Conservation (phyloP, 2,113 vertebrate species). For the Cervus canadensis region DNA sequence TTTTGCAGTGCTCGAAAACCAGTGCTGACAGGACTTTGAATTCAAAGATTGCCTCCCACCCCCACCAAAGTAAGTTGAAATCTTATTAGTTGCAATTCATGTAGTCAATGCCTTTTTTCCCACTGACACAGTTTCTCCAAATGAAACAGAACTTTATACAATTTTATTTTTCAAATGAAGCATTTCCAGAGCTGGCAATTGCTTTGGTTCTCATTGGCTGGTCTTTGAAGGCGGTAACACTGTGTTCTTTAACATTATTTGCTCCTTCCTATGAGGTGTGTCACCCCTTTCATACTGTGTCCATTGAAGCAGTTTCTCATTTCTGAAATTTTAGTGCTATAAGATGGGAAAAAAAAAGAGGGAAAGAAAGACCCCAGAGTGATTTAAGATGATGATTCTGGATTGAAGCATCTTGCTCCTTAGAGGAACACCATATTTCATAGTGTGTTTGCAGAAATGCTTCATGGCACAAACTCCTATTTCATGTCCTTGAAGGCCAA, state of each 20-base stretch:
- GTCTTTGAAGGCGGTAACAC: background rate
- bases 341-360: background rate
- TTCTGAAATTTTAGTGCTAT: slow-evolving; percentile 51
- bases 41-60: background rate
- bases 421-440: slow-evolving; percentile 55
- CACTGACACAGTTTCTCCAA: background rate
- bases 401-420: slow-evolving; percentile 39
- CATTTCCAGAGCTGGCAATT: background rate
- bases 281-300: background rate
- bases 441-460: slow-evolving; percentile 56
- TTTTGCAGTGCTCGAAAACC: background rate
- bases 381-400: slow-evolving; percentile 57
- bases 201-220: slow-evolving; percentile 9
- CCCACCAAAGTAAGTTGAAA: background rate
- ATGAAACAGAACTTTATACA: background rate
- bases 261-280: background rate
- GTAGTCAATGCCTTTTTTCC: background rate
- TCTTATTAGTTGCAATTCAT: background rate
- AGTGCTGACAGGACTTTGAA: background rate
- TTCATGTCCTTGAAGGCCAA: slow-evolving; percentile 54
- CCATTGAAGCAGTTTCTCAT: slow-evolving; percentile 48
- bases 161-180: slow-evolving; percentile 33
- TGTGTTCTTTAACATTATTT: slow-evolving; percentile 40
- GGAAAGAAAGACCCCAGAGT: background rate
- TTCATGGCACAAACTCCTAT: slow-evolving; percentile 49